Percentiles rank a stretch among this genome's conserved stretches.
Evolutionary conservation across 2,888 invertebrate species (phyloP).

Genomic region (Lycaena phlaeas): DNA sequence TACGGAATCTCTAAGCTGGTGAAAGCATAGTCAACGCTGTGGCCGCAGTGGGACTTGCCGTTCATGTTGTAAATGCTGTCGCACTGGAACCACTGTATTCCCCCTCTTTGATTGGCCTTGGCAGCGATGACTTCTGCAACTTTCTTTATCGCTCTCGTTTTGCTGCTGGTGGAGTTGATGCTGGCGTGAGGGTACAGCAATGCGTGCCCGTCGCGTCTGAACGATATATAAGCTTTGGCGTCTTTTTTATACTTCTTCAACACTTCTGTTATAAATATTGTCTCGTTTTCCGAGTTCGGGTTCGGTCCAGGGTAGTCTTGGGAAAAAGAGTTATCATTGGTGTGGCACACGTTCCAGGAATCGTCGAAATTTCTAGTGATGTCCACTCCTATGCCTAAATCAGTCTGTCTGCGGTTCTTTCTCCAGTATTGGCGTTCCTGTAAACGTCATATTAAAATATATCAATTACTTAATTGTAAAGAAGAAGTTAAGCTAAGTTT

Average conservation of each 20-base stretch:
- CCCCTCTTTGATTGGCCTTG: conserved; percentile 44
- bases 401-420: conserved; percentile 37
- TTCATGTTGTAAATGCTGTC: conserved; percentile 37
- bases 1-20: conserved; percentile 29
- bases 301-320: conserved; percentile 67
- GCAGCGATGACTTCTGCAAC: conserved; percentile 35
- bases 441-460: background rate
- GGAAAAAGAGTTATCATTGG: conserved; percentile 30
- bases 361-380: conserved; percentile 49
- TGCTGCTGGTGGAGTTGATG: conserved; percentile 24
- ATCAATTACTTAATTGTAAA: too few species aligned
- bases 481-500: too few species aligned
- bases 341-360: conserved; percentile 37
- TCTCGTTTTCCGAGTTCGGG: conserved; percentile 78
- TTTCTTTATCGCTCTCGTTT: conserved; percentile 20
- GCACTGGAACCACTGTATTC: conserved; percentile 38
- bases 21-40: conserved; percentile 52
- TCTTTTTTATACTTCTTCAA: conserved; percentile 56
- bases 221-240: conserved; percentile 77
- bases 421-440: conserved; percentile 33
- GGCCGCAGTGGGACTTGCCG: conserved; percentile 42
- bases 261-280: conserved; percentile 67
- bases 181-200: conserved; percentile 77
- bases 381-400: conserved; percentile 43
- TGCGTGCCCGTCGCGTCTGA: conserved; percentile 80